Conservation (phyloP, 1,140 invertebrate genomes). For the Microvelia longipes region DNA sequence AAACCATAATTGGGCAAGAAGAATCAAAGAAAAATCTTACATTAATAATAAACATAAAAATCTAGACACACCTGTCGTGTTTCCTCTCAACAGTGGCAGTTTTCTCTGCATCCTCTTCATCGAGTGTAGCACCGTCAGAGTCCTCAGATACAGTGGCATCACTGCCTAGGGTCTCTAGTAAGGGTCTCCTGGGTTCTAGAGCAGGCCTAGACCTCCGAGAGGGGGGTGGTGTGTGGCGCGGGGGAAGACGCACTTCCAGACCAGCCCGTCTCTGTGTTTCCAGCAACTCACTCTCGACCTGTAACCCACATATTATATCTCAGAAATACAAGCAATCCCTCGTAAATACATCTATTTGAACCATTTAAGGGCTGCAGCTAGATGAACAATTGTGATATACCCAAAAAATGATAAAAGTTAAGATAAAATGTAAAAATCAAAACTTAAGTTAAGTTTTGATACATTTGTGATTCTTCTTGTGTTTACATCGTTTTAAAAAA, state of each 20-base stretch:
- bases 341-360: no score
- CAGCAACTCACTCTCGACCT: slow-evolving; percentile 49
- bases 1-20: no score
- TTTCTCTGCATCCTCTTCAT: slow-evolving; percentile 46
- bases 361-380: no score
- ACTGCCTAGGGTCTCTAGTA: slow-evolving; percentile 43
- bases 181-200: slow-evolving; percentile 22
- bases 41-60: no score
- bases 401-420: no score
- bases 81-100: slow-evolving; percentile 60
- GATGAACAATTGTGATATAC: no score
- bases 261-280: slow-evolving; percentile 77
- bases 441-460: no score
- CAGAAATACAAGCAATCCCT: no score
- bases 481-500: no score
- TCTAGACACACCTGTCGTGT: not conserved
- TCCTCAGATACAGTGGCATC: slow-evolving; percentile 55
- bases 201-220: slow-evolving; percentile 32
- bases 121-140: slow-evolving; percentile 32
- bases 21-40: no score
- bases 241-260: slow-evolving; percentile 63
- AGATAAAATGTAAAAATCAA: no score
- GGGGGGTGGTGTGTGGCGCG: slow-evolving; percentile 53
- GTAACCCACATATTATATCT: slow-evolving; percentile 15
- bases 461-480: no score